Evolutionary conservation across 1,140 invertebrate genomes (phyloP), one percentile per base, ranked within the genome.

Genomic region (Temnothorax curvispinosus): DNA sequence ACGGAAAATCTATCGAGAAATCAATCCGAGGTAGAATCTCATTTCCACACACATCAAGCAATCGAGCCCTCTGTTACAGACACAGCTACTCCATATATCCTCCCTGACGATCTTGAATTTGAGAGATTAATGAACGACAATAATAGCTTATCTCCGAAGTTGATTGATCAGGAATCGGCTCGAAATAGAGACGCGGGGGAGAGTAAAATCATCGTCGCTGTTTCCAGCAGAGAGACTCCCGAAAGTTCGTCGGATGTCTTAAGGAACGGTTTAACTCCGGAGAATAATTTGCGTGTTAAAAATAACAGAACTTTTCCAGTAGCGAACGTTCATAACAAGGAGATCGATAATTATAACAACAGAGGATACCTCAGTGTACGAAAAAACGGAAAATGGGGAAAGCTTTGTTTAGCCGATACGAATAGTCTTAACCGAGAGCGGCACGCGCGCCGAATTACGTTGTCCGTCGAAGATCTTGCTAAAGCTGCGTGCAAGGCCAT

Each of bases 301-400:
- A 93, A 11, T 50, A 82, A 89, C 0, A 76, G 60, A 15, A 84
- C 85, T 0, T 77, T 89, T 21, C 52, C 60, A 0, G 91, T 89
- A 27, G 41, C 27, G 3, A 77, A 44, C 2, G 87, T 69, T 21
- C 56, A 52, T 21, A 78, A 41, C 27, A 85, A 90, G 2, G 95
- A 95, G 21, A 50, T 94, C 0, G 94, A 94, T 62, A 93, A 91
- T 82, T 95, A 95, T 44, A 93, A 93, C n/a, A 92, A 94, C n/a
- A 92, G 89, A 95, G 97, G 97, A 18, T 97, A 96, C 89, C 95
- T 98, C 2, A 97, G 97, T 96, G 96, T 98, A 0, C 93, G 97
- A 41, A 97, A 97, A 92, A 96, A 97, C 91, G 98, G 98, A 0
- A 94, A 96, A 44, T 98, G 98, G 98, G 97, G 97, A 0, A 97